Base-by-base conservation (phyloP, 1,140 invertebrate genomes). In the Phymorhynchus buccinoides region DNA sequence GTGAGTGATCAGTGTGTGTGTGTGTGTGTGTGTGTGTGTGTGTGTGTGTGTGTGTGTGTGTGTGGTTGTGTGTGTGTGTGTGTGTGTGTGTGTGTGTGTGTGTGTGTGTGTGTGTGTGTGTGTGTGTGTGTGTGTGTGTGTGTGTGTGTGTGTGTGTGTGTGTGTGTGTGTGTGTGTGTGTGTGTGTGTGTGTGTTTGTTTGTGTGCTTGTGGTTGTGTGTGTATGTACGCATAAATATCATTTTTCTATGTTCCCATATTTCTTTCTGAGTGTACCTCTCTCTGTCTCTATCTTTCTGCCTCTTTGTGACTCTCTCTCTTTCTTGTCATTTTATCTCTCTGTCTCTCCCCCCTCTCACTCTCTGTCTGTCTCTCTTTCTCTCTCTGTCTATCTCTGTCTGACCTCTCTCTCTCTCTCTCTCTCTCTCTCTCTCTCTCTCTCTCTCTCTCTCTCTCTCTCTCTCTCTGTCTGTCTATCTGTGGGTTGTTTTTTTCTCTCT, bases 91-190 rank as follows among this genome's bases (percentile, higher is more conserved):
- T 62, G 22, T 9, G 56, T 62, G 56, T 73, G 71, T 73, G 71
- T 73, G 30, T 73, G 3, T 73, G 44, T 18, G 44, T 48, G 44
- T 9, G 22, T 9, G 56, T 62, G 22, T 9, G 56, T 62, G 56
- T 73, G 71, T 73, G 71, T 73, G 30, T 73, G 3, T 73, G 71
- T 73, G 42, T 79, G 37, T 42, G 37, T 79, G 77, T 79, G 37
- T 79, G 39, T 79, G n/a, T 30, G 27, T 39, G 41, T 79, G 27
- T 39, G n/a, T 39, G 41, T 48, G 41, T 39, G n/a, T 7, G 41
- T 79, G 41, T 48, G n/a, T 16, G 22, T 37, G 37, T 35, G 32
- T 6, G 32, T 22, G 0, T 0, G 9, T 4, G 44, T 18, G 18
- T 12, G 32, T 12, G 12, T 7, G 27, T 44, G 77, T 44, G 9